Percentiles rank a stretch among this genome's conserved stretches.
These are phyloP conservation scores for Meiosimyza decipiens DNA, from an alignment of 2,888 invertebrate genomes.

Conservation along the genomic window DNA sequence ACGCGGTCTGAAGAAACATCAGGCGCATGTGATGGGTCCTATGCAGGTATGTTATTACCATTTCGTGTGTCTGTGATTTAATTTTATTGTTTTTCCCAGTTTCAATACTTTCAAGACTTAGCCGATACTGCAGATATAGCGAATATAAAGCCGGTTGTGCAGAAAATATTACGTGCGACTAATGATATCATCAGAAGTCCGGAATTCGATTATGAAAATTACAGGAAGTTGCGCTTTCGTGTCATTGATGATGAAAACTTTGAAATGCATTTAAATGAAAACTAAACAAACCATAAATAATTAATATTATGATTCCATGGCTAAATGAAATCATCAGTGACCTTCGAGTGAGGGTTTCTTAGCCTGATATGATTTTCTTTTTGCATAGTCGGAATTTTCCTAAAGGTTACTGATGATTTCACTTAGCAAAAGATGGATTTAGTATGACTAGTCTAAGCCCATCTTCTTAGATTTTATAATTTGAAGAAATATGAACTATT, in stretches of 20 bases:
- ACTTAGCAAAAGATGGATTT: not conserved
- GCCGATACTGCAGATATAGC: slow-evolving; percentile 73
- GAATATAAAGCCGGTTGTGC: slow-evolving; percentile 74
- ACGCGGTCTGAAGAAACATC: slow-evolving; percentile 70
- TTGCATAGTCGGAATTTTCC: too few species aligned
- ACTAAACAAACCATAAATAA: too few species aligned
- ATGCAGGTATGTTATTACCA: slow-evolving; percentile 48
- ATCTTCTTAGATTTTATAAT: not conserved
- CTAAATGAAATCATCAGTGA: too few species aligned
- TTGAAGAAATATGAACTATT: too few species aligned
- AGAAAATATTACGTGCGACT: slow-evolving; percentile 74
- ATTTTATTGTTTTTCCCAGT: slow-evolving; percentile 61
- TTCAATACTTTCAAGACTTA: slow-evolving; percentile 76
- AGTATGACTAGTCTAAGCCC: not conserved
- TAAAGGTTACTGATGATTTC: too few species aligned
- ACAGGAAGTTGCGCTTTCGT: slow-evolving; percentile 72
- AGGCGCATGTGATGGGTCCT: slow-evolving; percentile 75
- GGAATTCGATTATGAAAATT: slow-evolving; percentile 71
- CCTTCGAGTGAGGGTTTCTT: too few species aligned
- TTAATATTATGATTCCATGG: not conserved
- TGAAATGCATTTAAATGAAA: slow-evolving; percentile 27
- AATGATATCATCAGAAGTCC: slow-evolving; percentile 68
- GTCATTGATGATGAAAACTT: slow-evolving; percentile 72
- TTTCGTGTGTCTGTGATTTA: not conserved
- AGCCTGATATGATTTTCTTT: too few species aligned